A percentile compares a stretch with the other conserved stretches of the same genome.
Conservation (phyloP, 2,797 vertebrate genomes). For the Arnoldichthys spilopterus region DNA sequence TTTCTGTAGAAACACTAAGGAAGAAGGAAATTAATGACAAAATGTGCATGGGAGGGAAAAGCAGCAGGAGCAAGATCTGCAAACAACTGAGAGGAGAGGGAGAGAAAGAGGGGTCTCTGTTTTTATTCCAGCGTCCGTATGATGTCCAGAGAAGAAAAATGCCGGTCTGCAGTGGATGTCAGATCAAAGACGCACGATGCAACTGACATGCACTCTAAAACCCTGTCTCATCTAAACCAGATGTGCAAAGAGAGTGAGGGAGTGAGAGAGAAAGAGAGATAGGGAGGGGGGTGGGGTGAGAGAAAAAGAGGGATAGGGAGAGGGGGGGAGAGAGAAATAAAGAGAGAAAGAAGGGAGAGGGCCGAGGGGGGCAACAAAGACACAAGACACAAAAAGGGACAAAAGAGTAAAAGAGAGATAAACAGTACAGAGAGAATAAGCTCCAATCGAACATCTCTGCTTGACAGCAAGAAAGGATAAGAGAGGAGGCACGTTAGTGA, state of each 20-base stretch:
- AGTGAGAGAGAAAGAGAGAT: background rate
- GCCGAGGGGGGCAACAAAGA: background rate
- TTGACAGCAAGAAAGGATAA: background rate
- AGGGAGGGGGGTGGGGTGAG: constrained; percentile 6
- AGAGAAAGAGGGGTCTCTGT: constrained; percentile 21
- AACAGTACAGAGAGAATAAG: background rate
- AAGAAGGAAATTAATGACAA: constrained; percentile 1
- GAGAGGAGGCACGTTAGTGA: constrained; percentile 11
- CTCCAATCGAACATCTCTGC: background rate
- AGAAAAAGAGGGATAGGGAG: background rate
- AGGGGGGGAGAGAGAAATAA: constrained; percentile 31
- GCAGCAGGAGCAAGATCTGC: background rate
- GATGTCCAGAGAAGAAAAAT: constrained; percentile 45
- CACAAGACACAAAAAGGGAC: too few species aligned
- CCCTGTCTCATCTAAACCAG: constrained; percentile 68
- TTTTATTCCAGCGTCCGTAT: constrained; percentile 25
- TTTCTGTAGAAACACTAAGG: background rate
- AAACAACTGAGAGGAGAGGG: constrained; percentile 25
- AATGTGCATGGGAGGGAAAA: background rate
- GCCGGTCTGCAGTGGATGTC: constrained; percentile 16
- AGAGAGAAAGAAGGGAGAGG: background rate
- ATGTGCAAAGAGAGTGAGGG: constrained; percentile 58
- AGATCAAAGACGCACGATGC: constrained; percentile 51
- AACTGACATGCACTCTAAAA: constrained; percentile 41
- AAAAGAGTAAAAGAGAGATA: constrained; percentile 13